These are phyloP conservation scores for Heliconius cydno DNA, from an alignment of 2,888 invertebrate species.

Conservation along the genomic window DNA sequence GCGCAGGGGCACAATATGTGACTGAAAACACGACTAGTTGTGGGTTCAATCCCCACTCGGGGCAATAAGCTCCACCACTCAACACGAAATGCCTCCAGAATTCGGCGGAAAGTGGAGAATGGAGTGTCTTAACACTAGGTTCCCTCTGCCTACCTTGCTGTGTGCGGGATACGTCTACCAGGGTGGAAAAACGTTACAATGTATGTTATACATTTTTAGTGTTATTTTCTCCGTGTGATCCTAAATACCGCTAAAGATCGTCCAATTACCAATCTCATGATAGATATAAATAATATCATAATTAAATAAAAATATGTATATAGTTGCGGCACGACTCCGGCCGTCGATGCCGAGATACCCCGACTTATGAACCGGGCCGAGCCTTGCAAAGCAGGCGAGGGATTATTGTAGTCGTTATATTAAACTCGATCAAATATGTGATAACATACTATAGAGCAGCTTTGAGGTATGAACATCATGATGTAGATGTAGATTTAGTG, in stretches of 20 bases:
- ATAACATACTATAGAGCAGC: conserved; percentile 1
- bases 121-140: no score
- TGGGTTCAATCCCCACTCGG: no score
- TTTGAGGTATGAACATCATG: conserved; percentile 10
- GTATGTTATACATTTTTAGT: no score
- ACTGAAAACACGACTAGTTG: no score
- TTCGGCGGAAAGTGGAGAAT: no score
- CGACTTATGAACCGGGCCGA: conserved; percentile 25
- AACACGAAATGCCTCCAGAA: no score
- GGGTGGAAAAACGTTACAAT: no score
- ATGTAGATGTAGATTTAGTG: not conserved
- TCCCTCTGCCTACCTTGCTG: no score
- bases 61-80: no score
- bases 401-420: conserved; percentile 25
- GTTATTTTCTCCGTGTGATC: not conserved
- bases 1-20: no score
- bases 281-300: conserved; percentile 40
- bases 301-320: conserved; percentile 42
- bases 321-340: conserved; percentile 38
- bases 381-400: not conserved
- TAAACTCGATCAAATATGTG: conserved; percentile 23
- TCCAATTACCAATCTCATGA: conserved; percentile 17
- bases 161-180: no score
- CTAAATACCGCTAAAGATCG: not conserved
- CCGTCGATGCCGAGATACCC: conserved; percentile 38